These are phyloP conservation scores for Neogobius melanostomus DNA, from an alignment of 2,113 vertebrate genomes.

Conservation along the genomic window DNA sequence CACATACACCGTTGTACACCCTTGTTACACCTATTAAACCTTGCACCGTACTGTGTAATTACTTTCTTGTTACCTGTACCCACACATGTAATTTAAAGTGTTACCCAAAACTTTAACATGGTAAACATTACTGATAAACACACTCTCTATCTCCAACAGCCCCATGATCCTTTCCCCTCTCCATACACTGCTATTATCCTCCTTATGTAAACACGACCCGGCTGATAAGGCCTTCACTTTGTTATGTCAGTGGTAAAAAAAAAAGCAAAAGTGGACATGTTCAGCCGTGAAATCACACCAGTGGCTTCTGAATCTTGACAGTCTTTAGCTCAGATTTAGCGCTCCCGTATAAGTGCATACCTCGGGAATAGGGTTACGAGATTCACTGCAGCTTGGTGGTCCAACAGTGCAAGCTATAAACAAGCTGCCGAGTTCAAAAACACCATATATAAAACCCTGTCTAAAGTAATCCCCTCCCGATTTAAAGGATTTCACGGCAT, in stretches of 20 bases:
- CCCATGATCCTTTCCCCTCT: too few species aligned
- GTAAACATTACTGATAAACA: too few species aligned
- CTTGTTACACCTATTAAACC: too few species aligned
- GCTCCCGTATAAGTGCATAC: conserved; percentile 22
- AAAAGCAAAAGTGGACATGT: neutral
- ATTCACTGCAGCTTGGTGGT: conserved; percentile 24
- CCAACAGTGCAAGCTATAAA: neutral
- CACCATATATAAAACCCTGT: conserved; percentile 21
- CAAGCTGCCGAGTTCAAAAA: neutral
- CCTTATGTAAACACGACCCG: neutral
- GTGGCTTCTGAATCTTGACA: neutral
- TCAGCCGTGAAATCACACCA: conserved; percentile 13
- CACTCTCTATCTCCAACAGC: too few species aligned
- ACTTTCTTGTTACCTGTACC: too few species aligned
- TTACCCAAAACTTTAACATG: too few species aligned
- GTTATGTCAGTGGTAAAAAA: conserved; percentile 2
- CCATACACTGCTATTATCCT: too few species aligned
- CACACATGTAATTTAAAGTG: too few species aligned
- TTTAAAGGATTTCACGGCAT: conserved; percentile 8
- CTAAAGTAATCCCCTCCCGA: conserved; percentile 16
- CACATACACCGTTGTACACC: too few species aligned
- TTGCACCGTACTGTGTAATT: too few species aligned
- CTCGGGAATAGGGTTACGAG: conserved; percentile 19
- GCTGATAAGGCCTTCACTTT: neutral
- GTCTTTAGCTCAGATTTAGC: conserved; percentile 26